Percentiles rank a stretch among this genome's conserved stretches.
Evolutionary conservation across 2,113 vertebrate genomes (phyloP).

Genomic region (Oreochromis aureus): DNA sequence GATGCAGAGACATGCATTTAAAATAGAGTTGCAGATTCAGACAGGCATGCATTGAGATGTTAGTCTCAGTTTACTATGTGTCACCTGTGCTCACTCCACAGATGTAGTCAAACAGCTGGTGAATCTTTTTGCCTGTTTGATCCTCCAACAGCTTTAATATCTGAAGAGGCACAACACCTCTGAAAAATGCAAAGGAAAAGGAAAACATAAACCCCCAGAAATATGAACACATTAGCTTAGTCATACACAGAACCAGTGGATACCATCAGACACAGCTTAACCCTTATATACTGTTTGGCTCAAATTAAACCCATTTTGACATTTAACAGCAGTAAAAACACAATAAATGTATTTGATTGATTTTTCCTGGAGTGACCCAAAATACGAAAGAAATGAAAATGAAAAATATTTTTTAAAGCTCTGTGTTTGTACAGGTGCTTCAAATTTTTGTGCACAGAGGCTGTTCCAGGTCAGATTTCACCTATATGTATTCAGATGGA

Average conservation of each 20-base stretch:
- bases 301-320: background rate
- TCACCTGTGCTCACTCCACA: constrained; percentile 77
- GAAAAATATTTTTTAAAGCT: background rate
- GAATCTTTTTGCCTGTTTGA: constrained; percentile 63
- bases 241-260: background rate
- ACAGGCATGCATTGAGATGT: background rate
- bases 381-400: background rate
- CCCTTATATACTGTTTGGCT: background rate
- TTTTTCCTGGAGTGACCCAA: background rate
- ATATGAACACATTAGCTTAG: background rate
- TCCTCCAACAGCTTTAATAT: constrained; percentile 68
- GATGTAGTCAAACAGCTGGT: constrained; percentile 75
- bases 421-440: background rate
- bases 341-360: background rate
- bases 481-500: background rate
- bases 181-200: constrained; percentile 1
- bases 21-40: background rate
- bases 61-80: background rate
- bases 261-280: background rate
- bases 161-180: constrained; percentile 70
- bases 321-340: background rate
- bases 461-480: background rate
- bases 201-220: background rate
- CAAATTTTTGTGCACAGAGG: background rate
- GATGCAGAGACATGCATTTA: background rate